Percentiles rank a stretch among this genome's conserved stretches.
Conservation (phyloP, 2,113 vertebrate genomes). For the Natator depressus region DNA sequence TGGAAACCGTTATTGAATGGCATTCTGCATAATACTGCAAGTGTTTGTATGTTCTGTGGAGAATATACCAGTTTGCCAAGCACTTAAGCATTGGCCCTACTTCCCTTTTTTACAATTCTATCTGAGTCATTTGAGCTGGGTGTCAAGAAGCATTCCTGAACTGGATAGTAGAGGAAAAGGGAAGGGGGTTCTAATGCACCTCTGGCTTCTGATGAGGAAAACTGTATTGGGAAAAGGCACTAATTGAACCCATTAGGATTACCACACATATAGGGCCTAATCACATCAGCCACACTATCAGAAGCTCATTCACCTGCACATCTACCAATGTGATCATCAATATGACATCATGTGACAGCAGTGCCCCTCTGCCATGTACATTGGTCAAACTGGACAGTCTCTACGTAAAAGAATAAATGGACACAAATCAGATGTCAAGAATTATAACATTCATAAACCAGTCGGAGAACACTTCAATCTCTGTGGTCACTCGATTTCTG, state of each 20-base stretch:
- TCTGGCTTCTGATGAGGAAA: background rate
- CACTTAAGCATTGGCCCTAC: background rate
- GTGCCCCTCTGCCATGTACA: no score
- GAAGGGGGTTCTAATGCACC: accelerated
- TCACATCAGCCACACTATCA: no score
- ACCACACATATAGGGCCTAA: background rate
- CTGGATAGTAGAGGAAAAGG: background rate
- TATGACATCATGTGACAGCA: no score
- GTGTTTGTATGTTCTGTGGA: background rate
- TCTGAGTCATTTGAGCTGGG: background rate
- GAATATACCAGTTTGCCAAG: background rate
- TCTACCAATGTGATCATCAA: no score
- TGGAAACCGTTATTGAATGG: background rate
- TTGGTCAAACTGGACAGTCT: no score
- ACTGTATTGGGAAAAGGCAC: background rate
- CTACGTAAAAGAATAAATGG: no score
- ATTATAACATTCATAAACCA: no score
- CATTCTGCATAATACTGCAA: background rate
- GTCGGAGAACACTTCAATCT: no score
- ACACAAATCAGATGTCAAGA: no score
- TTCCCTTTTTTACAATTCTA: background rate
- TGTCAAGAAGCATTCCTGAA: background rate
- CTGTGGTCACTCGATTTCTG: no score
- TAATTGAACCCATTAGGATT: background rate
- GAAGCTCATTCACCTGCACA: no score